These are phyloP conservation scores for Microcebus tavaratra DNA, from an alignment of 2,113 vertebrate genomes.

Conservation along the genomic window DNA sequence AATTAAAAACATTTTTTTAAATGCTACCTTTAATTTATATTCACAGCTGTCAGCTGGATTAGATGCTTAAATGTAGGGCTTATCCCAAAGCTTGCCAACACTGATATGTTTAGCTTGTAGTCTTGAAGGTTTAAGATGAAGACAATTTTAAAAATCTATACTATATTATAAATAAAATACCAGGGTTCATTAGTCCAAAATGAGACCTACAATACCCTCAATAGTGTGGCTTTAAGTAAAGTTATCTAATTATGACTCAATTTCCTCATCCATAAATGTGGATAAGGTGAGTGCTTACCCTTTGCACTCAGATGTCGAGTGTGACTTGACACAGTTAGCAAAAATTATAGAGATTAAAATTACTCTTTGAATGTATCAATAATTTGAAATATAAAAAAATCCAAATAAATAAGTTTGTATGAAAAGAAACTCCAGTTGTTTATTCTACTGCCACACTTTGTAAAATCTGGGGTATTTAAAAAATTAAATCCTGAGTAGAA, in stretches of 20 bases:
- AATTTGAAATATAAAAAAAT: no score
- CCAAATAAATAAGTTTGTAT: no score
- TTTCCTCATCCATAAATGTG: neutral
- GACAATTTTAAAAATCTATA: neutral
- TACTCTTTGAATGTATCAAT: no score
- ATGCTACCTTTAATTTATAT: neutral
- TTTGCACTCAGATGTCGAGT: no score
- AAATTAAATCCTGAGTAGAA: no score
- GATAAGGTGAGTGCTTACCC: neutral
- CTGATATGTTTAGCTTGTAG: neutral
- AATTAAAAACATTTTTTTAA: neutral
- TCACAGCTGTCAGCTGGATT: neutral
- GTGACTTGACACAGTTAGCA: no score
- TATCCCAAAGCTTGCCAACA: neutral
- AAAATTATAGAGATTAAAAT: no score
- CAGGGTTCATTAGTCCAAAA: neutral
- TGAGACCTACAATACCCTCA: neutral
- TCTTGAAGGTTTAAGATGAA: neutral
- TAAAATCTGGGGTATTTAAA: no score
- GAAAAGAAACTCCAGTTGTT: no score
- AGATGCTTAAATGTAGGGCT: neutral
- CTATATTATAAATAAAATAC: neutral
- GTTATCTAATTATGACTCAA: neutral
- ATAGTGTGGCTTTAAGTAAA: neutral
- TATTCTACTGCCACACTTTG: no score